Evolutionary conservation across 2,888 invertebrate species (phyloP), one percentile per base, ranked within the genome.

Genomic region (Eucriotettix oculatus): DNA sequence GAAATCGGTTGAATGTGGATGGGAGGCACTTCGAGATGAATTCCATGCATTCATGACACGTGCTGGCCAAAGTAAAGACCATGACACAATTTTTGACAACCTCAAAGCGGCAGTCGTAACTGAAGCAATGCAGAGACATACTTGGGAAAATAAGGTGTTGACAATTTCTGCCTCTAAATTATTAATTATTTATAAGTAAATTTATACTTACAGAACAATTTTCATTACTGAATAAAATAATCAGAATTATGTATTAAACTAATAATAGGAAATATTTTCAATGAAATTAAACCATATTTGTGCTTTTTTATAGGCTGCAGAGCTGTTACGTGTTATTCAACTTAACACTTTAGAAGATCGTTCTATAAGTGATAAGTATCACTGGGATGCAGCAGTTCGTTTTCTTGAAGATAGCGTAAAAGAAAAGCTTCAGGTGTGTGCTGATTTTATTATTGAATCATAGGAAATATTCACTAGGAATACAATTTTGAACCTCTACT

Each of bases 321-420:
- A 91, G 76, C 90, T 91, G 75, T 74, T 96, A 16, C 79, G 92
- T n/a, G 93, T 97, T 9, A 89, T 99, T 61, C 98, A 99, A 72
- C 74, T 94, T 62, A 98, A 96, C 74, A 90, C 94, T 0, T 75
- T 99, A 29, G 96, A 97, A 71, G 94, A 95, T 74, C 80, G 88
- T 12, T 85, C 85, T 44, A 85, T 95, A 11, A 83, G 84, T 60
- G 90, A 92, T 70, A 91, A 91, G 72, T 75, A 81, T 16, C 88
- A 92, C 64, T 99, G 99, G 99, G 96, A 98, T 75, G 78, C 83
- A 43, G 95, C 98, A 16, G 87, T 95, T 10, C 80, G 83, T 67
- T 95, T 98, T 72, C 81, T 98, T 73, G 93, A 96, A 72, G 77
- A 77, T 0, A 90, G 91, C 1, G 87, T 89, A 29, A 85, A 87